Evolutionary conservation across 2,797 vertebrate species (phyloP).

Genomic region (Dryobates pubescens): DNA sequence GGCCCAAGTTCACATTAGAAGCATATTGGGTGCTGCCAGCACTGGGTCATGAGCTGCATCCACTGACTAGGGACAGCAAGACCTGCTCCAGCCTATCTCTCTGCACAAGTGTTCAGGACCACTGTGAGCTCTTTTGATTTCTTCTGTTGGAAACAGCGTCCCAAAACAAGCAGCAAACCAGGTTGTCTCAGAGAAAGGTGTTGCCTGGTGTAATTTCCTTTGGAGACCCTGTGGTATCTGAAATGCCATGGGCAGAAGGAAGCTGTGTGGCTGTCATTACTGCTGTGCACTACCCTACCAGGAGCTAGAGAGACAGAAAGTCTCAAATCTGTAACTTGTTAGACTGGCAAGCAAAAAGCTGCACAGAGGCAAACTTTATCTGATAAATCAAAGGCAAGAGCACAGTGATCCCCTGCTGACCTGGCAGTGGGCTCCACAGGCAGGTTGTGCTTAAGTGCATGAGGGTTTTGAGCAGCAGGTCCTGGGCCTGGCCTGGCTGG

Average conservation of each 20-base stretch:
- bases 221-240: background rate
- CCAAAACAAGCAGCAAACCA: background rate
- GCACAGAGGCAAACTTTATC: background rate
- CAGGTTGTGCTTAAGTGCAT: background rate
- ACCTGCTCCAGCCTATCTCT: background rate
- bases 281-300: background rate
- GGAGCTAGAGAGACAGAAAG: background rate
- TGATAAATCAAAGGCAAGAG: background rate
- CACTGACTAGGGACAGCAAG: background rate
- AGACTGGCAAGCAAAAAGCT: background rate
- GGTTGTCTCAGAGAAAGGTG: background rate
- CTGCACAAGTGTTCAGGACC: background rate
- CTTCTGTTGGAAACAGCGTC: background rate
- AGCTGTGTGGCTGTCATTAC: background rate
- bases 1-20: background rate
- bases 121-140: background rate
- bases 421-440: background rate
- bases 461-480: background rate
- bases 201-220: background rate
- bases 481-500: background rate
- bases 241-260: background rate
- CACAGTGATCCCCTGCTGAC: background rate
- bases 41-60: background rate
- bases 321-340: background rate
- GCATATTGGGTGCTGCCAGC: rapidly evolving